Conservation (phyloP, 64 coral and sea anemone species). For the Montipora efflorescens region DNA sequence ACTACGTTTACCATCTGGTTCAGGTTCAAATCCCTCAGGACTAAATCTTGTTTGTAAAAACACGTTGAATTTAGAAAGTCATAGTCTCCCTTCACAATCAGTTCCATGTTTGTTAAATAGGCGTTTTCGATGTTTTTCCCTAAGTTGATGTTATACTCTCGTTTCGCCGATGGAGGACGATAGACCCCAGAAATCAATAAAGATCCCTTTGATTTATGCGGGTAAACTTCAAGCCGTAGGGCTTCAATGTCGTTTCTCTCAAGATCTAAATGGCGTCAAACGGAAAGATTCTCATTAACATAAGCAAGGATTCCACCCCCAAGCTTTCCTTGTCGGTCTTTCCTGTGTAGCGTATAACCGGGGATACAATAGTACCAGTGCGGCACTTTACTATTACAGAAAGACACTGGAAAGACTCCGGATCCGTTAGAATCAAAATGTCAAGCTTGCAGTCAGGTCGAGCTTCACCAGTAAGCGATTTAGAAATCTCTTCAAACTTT, state of each 20-base stretch:
- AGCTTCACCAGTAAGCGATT: too few relatives aligned
- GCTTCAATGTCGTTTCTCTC: conserved; percentile 12
- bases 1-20: too few relatives aligned
- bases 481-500: too few relatives aligned
- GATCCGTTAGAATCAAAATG: conserved; percentile 20
- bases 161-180: conserved; percentile 19
- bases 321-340: not conserved
- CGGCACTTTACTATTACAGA: conserved; percentile 37
- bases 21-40: too few relatives aligned
- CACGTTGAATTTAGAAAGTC: too few relatives aligned
- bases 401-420: not conserved
- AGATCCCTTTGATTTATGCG: conserved; percentile 63
- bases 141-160: conserved; percentile 2
- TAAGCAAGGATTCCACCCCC: conserved; percentile 50
- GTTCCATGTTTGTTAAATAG: conserved; percentile 39
- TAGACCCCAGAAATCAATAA: conserved; percentile 48
- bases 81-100: conserved; percentile 38
- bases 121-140: conserved; percentile 65
- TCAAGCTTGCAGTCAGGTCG: conserved; percentile 45
- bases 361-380: conserved; percentile 40
- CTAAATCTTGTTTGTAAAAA: too few relatives aligned
- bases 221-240: conserved; percentile 39
- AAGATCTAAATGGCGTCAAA: conserved; percentile 18
- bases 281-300: conserved; percentile 27
- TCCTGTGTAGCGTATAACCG: conserved; percentile 4